These are phyloP conservation scores for Spea multiplicata DNA, from an alignment of 2,113 vertebrate species.

Conservation along the genomic window DNA sequence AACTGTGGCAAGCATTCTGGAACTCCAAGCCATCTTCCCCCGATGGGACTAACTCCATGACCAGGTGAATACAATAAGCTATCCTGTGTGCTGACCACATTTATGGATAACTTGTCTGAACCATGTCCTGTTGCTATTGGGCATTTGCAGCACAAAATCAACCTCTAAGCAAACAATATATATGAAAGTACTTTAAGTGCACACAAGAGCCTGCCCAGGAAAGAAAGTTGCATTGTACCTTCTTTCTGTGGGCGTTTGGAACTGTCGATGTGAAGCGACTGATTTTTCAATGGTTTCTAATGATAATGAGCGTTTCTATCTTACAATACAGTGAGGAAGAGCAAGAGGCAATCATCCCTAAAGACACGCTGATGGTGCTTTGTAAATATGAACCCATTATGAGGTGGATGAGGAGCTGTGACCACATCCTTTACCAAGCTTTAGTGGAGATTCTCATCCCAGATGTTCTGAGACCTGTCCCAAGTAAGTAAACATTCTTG, in stretches of 20 bases:
- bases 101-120: too few relatives aligned
- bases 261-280: too few relatives aligned
- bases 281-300: too few relatives aligned
- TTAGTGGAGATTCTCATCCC: constrained; percentile 96
- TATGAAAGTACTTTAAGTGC: too few relatives aligned
- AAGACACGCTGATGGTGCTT: constrained; percentile 84
- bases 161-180: too few relatives aligned
- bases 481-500: constrained; percentile 75
- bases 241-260: too few relatives aligned
- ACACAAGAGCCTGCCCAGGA: too few relatives aligned
- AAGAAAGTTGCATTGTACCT: too few relatives aligned
- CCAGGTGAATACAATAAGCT: background rate
- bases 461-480: constrained; percentile 90
- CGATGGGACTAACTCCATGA: constrained; percentile 69
- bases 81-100: too few relatives aligned
- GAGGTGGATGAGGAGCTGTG: constrained; percentile 94
- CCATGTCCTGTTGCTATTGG: too few relatives aligned
- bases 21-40: constrained; percentile 79
- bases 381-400: constrained; percentile 88
- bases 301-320: background rate
- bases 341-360: constrained; percentile 71
- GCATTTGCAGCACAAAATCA: too few relatives aligned
- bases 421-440: constrained; percentile 96
- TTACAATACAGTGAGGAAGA: constrained; percentile 75
- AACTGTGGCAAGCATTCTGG: constrained; percentile 97